phyloP scores from a whole-genome alignment of 2,797 vertebrate genomes.

The Amniataba percoides region DNA sequence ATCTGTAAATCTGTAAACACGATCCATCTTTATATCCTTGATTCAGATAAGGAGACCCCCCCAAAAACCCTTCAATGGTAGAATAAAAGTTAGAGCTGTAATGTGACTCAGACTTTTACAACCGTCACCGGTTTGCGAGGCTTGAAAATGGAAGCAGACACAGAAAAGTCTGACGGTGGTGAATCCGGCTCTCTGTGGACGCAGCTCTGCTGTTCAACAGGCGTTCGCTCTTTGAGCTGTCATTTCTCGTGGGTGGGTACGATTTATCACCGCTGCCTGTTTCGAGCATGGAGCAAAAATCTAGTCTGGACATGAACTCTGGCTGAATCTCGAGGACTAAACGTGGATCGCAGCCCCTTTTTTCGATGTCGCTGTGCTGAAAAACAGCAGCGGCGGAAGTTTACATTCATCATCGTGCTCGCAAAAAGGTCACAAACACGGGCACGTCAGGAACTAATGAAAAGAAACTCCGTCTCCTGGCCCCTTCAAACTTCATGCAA shows the following conservation, averaged over 20 bases:
- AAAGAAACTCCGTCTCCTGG: not conserved
- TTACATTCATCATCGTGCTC: conserved; percentile 4
- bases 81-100: too few species aligned
- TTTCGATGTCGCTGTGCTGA: too few species aligned
- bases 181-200: not conserved
- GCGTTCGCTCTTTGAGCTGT: not conserved
- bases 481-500: not conserved
- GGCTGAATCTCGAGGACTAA: not conserved
- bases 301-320: not conserved
- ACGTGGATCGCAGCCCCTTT: not conserved
- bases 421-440: conserved; percentile 2
- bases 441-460: conserved; percentile 7
- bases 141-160: not conserved
- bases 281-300: not conserved
- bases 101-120: not conserved
- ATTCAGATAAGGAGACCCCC: too few species aligned
- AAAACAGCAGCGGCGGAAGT: not conserved
- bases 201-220: not conserved
- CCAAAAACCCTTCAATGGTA: too few species aligned
- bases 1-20: too few species aligned
- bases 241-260: not conserved
- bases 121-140: not conserved
- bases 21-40: too few species aligned
- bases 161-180: too few species aligned
- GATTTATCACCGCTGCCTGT: not conserved